phyloP scores from a whole-genome alignment of 2,888 invertebrate species.

The Odontomyia ornata region DNA sequence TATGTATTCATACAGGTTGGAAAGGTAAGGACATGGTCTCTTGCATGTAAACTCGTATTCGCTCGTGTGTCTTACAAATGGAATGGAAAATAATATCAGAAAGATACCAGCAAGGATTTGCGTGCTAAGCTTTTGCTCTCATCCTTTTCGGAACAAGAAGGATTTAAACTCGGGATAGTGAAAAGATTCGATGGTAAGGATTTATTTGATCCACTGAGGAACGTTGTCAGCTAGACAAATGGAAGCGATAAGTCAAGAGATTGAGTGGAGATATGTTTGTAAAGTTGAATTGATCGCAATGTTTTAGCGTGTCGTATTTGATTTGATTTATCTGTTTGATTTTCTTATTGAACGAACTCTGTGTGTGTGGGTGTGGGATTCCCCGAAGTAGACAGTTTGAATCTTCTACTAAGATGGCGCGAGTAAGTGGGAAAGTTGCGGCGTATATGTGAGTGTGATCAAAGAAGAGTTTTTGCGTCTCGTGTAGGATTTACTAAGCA shows the following conservation, averaged over 20 bases:
- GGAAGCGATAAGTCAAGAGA: slow-evolving; percentile 3
- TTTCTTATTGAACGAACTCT: neutral
- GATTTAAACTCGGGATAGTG: neutral
- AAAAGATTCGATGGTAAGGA: neutral
- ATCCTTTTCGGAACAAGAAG: neutral
- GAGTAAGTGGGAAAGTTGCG: too few species aligned
- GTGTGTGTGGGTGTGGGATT: neutral
- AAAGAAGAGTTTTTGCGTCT: too few species aligned
- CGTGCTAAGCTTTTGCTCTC: too few species aligned
- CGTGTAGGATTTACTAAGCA: too few species aligned
- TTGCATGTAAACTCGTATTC: neutral
- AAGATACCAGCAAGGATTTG: neutral
- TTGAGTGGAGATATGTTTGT: neutral
- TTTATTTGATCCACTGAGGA: slow-evolving; percentile 5
- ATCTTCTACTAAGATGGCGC: too few species aligned
- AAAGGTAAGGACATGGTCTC: neutral
- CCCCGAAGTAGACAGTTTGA: too few species aligned
- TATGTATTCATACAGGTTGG: neutral
- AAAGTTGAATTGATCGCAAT: slow-evolving; percentile 3
- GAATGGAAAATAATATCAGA: neutral
- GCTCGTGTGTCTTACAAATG: neutral
- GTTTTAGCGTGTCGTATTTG: neutral
- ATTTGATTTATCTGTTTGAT: slow-evolving; percentile 7
- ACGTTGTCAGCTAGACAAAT: neutral
- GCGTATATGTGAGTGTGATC: too few species aligned